phyloP scores from a whole-genome alignment of 2,888 invertebrate species.

The Pristionchus arcanus region DNA sequence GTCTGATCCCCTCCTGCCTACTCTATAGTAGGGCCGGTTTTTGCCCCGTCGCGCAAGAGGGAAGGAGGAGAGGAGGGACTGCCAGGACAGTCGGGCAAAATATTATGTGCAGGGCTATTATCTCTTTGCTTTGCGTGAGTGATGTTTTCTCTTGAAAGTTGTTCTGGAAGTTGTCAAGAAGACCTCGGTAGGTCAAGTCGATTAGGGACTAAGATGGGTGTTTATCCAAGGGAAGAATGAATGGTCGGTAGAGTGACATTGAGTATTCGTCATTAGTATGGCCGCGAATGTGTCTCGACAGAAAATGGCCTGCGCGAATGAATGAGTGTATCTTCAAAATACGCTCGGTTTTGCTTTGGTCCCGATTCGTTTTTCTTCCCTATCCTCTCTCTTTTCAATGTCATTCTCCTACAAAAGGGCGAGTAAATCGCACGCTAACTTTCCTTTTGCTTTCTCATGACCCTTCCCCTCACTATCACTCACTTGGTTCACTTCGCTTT shows the following conservation, averaged over 20 bases:
- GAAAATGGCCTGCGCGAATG: background rate
- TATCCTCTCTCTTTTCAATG: conserved; percentile 13
- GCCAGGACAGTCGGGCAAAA: conserved; percentile 29
- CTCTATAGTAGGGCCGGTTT: conserved; percentile 45
- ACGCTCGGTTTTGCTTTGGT: background rate
- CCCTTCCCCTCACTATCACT: background rate
- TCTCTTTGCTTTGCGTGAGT: background rate
- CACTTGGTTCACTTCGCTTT: background rate
- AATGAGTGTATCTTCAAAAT: background rate
- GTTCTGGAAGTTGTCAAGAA: background rate
- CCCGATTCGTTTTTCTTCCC: background rate
- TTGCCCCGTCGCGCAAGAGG: background rate
- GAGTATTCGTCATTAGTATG: background rate
- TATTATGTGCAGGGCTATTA: conserved; percentile 27
- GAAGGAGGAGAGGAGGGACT: background rate
- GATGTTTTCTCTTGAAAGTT: background rate
- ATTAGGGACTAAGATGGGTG: background rate
- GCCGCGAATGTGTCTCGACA: background rate
- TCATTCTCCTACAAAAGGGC: conserved; percentile 26
- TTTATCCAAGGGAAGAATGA: background rate
- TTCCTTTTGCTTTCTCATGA: background rate
- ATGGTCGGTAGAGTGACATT: background rate
- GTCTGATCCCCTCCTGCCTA: conserved; percentile 43
- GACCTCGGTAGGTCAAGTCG: background rate
- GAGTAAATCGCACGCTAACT: background rate